Base-by-base conservation (phyloP, 2,797 vertebrate genomes). In the Muscicapa comitata region DNA sequence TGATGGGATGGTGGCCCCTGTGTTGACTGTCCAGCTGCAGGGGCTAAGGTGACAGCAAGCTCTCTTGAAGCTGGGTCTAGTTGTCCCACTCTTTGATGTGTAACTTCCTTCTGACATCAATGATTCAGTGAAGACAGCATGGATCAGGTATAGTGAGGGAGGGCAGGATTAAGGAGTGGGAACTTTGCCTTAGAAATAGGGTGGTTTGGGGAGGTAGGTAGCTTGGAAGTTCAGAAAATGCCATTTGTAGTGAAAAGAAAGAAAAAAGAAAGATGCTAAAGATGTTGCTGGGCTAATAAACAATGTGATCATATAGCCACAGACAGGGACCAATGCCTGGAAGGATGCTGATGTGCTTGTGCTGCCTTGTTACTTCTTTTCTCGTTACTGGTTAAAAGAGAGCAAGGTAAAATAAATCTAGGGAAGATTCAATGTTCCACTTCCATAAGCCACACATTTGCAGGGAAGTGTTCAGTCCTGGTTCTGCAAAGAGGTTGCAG, bases 401-500 rank as follows among this genome's bases (percentile, higher is more conserved):
- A 61, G 19, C 3, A 5, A 17, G 5, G 35, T 65, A 66, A 45
- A 59, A 76, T 9, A 68, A 66, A 38, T 53, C 11, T 55, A 37
- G n/a, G 31, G 37, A 71, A n/a, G 29, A 61, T 65, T 94, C 23
- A 19, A 74, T 6, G 4, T 70, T 81, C 40, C 55, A 17, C 40
- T 25, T 74, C 68, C 2, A 5, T 48, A 72, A 55, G 59, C 54
- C 66, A 16, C 19, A 85, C 0, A 1, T 79, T 88, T 89, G 59
- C 42, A 84, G 75, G 15, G 40, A 80, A 94, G 28, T 21, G 7
- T 51, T 86, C 67, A 89, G 81, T 35, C 1, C 55, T 77, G 35
- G 79, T 87, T 95, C 92, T 96, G 93, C 93, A 94, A 71, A 95
- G 73, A 77, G 51, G 63, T 66, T 96, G 92, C 75, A 97, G 93